Base-by-base conservation (phyloP, 2,113 vertebrate genomes). In the Clarias macrocephalus region DNA sequence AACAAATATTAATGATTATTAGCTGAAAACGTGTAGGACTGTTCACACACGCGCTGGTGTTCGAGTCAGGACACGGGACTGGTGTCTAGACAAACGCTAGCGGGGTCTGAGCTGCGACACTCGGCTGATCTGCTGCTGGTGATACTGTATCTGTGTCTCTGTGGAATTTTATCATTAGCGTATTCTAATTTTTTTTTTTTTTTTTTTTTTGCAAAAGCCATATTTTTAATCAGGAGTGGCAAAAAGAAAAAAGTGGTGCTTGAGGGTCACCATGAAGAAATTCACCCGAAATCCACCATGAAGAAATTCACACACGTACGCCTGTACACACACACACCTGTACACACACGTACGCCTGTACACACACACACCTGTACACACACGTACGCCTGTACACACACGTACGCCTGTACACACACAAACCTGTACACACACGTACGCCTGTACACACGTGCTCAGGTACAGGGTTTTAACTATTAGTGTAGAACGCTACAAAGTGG, bases 71-170 rank as follows among this genome's bases (percentile, higher is more conserved):
- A 70, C 60, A 25, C 80, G 82, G 82, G 57, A 87, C 54, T 52
- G 52, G 4, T 72, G n/a, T 81, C 57, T 84, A 66, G 42, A 30
- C 77, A 79, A 85, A 88, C 62, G 82, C 83, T 91, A 91, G 91
- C 91, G 92, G 91, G 91, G 89, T 93, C 80, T 75, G 33, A 89
- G 86, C 89, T 88, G 83, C 83, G 91, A 84, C 87, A 91, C 60
- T 59, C 76, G 19, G 59, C 87, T 89, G 76, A 72, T 87, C 90
- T 86, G 92, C 92, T 94, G 94, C 92, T 94, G 88, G 89, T 73
- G 42, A 63, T 54, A 81, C 76, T 70, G 73, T 88, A 80, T 85
- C 15, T 56, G 84, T 91, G 84, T 80, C 80, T 21, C 37, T 85
- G 92, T 86, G 52, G 73, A 60, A 37, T 75, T 42, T 76, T 48